Evolutionary conservation across 2,113 vertebrate genomes (phyloP), one percentile per base, ranked within the genome.

Genomic region (Mustelus asterias): DNA sequence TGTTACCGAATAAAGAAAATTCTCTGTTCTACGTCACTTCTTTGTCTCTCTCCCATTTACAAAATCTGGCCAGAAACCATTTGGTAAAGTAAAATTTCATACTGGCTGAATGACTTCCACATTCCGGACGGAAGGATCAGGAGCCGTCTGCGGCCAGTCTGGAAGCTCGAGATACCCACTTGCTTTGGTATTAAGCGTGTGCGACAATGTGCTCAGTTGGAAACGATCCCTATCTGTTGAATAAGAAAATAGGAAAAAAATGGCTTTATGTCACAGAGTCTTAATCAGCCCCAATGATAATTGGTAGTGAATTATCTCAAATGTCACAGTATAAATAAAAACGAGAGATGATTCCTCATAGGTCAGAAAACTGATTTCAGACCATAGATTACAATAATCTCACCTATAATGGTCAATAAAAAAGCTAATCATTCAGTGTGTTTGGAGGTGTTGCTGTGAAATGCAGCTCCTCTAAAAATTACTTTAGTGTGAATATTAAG

Each of bases 191-290:
- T 99, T 99, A 96, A 99, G 97, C 0, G 98, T 98, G 97, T 99
- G 99, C 96, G 99, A 99, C 96, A 99, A 98, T 4, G 99, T 99
- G 94, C 99, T 99, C 97, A 99, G 98, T 96, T 99, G 99, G 98
- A 98, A 99, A 97, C 98, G 98, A 97, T 99, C 99, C 95, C 99
- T 98, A 97, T 99, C 99, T 99, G 97, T 97, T 97, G 97, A 97
- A 96, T 97, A 96, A 96, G 96, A 89, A 96, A n/a, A 18, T 0
- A 95, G 94, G n/a, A 83, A 96, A 95, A 85, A 90, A 95, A 96
- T 97, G 96, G 97, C 96, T 96, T 95, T 96, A 96, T 96, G 96
- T 97, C 97, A 97, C 97, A 97, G 96, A 97, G 96, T 97, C 97
- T 97, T 97, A 97, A 98, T 98, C 97, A 98, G 97, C 97, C 96